Evolutionary conservation across 2,797 vertebrate genomes (phyloP), one percentile per base, ranked within the genome.

Genomic region (Acrossocheilus wenchowensis): DNA sequence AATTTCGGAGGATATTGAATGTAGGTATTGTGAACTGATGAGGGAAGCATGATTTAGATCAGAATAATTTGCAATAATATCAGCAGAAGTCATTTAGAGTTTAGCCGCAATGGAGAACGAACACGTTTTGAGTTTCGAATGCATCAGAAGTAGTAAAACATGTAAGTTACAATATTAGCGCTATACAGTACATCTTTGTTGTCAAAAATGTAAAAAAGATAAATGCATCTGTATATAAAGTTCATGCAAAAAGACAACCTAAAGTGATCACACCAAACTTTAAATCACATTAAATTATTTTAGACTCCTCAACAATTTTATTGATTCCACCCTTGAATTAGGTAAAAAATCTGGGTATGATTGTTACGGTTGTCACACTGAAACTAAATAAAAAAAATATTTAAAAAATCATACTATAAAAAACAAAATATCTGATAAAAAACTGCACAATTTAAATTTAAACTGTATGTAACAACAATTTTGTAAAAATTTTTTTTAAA

Each of bases 1-100:
- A 84, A 84, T 81, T 77, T 64, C 19, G 15, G 69, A 69, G 34
- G 82, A 85, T 75, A 69, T 69, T 5, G 34, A n/a, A 69, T 80
- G 54, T 21, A 72, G 17, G 62, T 78, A 78, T 69, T 69, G 41
- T 81, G 54, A 43, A 73, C 52, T 81, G 26, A 74, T 50, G 68
- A 86, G 43, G 43, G 77, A 81, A 26, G 26, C 9, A 34, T 64
- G 54, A 81, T 86, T 80, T 48, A n/a, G 77, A 85, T 69, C 64
- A 62, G 62, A 8, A n/a, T 78, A 84, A 84, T 78, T 68, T 57
- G 21, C 21, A 17, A 43, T 54, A 78, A 68, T 78, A 66, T 75
- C 21, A 39, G 23, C 11, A 0, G n/a, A 75, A 75, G 26, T 68
- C 43, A 41, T 78, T 84, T 77, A 77, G 82, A 84, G 48, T n/a